Conservation (phyloP, 2,888 invertebrate species). For the Pheosia tremula region DNA sequence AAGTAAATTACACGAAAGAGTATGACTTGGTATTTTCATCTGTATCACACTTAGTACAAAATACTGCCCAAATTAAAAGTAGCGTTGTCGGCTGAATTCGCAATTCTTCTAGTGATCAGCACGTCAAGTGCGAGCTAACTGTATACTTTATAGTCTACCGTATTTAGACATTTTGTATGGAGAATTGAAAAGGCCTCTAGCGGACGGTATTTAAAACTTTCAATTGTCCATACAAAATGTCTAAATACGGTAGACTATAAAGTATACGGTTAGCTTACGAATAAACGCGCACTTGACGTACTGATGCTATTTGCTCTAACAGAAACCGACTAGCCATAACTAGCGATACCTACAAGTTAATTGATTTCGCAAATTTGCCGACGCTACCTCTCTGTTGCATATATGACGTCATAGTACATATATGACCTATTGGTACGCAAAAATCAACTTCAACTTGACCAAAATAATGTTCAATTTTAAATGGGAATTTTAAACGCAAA, state of each 20-base stretch:
- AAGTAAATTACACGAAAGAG: conserved; percentile 6
- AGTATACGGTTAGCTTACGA: too few species aligned
- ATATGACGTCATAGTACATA: conserved; percentile 24
- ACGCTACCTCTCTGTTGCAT: conserved; percentile 4
- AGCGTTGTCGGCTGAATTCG: background rate
- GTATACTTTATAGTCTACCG: too few species aligned
- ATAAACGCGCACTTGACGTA: too few species aligned
- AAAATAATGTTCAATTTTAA: conserved; percentile 31
- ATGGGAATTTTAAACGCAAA: conserved; percentile 33
- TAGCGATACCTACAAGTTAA: background rate
- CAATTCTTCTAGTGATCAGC: background rate
- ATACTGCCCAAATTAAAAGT: background rate
- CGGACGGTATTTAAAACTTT: too few species aligned
- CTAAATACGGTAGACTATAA: too few species aligned
- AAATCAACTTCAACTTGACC: conserved; percentile 10
- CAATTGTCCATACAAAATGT: too few species aligned
- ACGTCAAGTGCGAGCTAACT: too few species aligned
- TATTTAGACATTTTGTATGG: too few species aligned
- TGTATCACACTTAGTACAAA: background rate
- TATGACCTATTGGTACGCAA: conserved; percentile 32
- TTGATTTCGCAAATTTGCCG: background rate
- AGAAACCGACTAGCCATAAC: too few species aligned
- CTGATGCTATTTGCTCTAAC: too few species aligned
- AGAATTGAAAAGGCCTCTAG: too few species aligned
- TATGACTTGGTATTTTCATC: background rate